A percentile compares a stretch with the other conserved stretches of the same genome.
phyloP scores from a whole-genome alignment of 2,888 invertebrate species.

The Argyra leucocephala region DNA sequence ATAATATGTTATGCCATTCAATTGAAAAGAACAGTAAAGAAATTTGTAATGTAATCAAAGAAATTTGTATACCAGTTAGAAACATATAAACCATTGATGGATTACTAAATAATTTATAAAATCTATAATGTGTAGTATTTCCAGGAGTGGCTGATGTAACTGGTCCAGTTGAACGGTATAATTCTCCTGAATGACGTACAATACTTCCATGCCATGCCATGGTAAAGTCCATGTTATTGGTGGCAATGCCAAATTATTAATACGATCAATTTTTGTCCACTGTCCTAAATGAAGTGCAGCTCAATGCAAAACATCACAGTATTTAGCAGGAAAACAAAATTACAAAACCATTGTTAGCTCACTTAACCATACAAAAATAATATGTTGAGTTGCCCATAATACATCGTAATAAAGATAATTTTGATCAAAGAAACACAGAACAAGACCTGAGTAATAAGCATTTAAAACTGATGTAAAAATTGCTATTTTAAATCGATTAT shows the following conservation, averaged over 20 bases:
- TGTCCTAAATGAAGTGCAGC: conserved; percentile 79
- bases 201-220: conserved; percentile 72
- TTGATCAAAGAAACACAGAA: conserved; percentile 84
- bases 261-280: conserved; percentile 36
- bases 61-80: conserved; percentile 60
- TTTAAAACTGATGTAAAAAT: conserved; percentile 71
- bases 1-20: conserved; percentile 87
- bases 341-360: conserved; percentile 69
- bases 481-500: conserved; percentile 78
- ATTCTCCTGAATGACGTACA: conserved; percentile 60
- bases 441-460: conserved; percentile 79
- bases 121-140: conserved; percentile 66
- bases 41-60: conserved; percentile 66
- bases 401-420: conserved; percentile 69
- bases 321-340: conserved; percentile 56
- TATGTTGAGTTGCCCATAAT: conserved; percentile 74
- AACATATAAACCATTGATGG: conserved; percentile 68
- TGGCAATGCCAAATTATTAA: conserved; percentile 21
- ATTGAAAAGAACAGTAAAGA: conserved; percentile 66
- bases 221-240: conserved; percentile 50
- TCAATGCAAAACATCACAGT: conserved; percentile 83
- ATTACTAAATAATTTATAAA: conserved; percentile 78
- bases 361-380: conserved; percentile 73
- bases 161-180: conserved; percentile 66
- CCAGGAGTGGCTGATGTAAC: conserved; percentile 83